Percentiles rank a stretch among this genome's conserved stretches.
These are phyloP conservation scores for Rana temporaria DNA, from an alignment of 2,113 vertebrate genomes.

Conservation along the genomic window DNA sequence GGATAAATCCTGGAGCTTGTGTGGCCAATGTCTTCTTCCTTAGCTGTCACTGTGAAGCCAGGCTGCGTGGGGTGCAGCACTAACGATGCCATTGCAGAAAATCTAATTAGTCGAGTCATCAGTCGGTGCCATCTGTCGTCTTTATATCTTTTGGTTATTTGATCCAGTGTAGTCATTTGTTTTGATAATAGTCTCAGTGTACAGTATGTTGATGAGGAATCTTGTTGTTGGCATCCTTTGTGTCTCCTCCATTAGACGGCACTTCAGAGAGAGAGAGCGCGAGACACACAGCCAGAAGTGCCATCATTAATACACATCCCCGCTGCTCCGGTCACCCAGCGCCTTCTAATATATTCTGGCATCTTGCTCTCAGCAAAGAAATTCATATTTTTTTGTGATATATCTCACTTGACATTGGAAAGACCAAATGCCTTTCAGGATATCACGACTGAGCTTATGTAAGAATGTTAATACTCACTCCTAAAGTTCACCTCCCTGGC, in stretches of 20 bases:
- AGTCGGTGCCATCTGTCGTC: slow-evolving; percentile 47
- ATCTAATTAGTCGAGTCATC: slow-evolving; percentile 36
- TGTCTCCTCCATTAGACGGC: neutral
- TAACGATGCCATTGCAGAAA: slow-evolving; percentile 34
- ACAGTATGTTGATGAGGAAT: slow-evolving; percentile 41
- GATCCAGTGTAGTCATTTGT: slow-evolving; percentile 44
- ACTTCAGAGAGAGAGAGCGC: neutral
- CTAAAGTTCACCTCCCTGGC: too few relatives aligned
- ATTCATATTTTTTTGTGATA: too few relatives aligned
- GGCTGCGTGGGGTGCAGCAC: neutral
- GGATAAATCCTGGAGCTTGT: too few relatives aligned
- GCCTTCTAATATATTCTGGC: too few relatives aligned
- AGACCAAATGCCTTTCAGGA: too few relatives aligned
- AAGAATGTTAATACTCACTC: too few relatives aligned
- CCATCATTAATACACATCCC: neutral
- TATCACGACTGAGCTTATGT: too few relatives aligned
- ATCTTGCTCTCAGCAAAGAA: too few relatives aligned
- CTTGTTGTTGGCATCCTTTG: slow-evolving; percentile 5
- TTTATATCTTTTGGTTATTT: slow-evolving; percentile 53
- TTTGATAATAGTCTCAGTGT: slow-evolving; percentile 49
- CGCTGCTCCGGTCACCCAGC: neutral
- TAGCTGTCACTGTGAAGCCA: neutral
- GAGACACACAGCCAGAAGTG: neutral
- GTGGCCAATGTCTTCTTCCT: neutral
- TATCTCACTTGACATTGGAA: too few relatives aligned